Evolutionary conservation across 2,797 vertebrate genomes (phyloP), one percentile per base, ranked within the genome.

Genomic region (Parotocinclus haroldoi): DNA sequence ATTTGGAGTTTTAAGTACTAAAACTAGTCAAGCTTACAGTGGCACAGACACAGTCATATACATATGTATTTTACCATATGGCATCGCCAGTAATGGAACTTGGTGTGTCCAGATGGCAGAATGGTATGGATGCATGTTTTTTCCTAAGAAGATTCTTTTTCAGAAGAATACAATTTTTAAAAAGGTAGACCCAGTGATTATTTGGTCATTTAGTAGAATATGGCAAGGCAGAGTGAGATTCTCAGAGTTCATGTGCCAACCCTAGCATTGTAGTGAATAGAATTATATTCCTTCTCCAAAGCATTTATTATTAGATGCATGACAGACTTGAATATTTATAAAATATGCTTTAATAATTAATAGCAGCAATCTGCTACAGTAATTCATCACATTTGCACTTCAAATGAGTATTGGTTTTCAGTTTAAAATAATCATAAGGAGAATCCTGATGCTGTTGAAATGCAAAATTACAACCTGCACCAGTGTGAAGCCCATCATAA

Each of bases 341-440:
- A 96, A 92, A 98, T 98, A 94, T 89, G 89, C 93, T 95, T 98
- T 96, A 98, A 98, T 98, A 96, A 98, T 98, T 98, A 95, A 98
- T 98, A 91, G 91, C 94, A 90, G 95, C 96, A 98, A 98, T 98
- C 96, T 98, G 96, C 94, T 94, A 92, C 91, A 80, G 89, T 91
- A 92, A 91, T 91, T 92, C 90, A 89, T 91, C 89, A 92, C 88
- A 92, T 92, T 91, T 91, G 90, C 90, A 91, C 90, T 91, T 92
- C 89, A 90, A 90, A 90, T 81, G 89, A 89, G 87, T 90, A 92
- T 91, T 88, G 86, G 83, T 92, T 92, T 92, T 91, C 88, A 89
- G 88, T 90, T 92, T 91, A 90, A 92, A 91, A 91, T 90, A 91
- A 91, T 91, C 90, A 92, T 91, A 91, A 92, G 89, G 84, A 80